phyloP scores from a whole-genome alignment of 1,140 invertebrate genomes.

The Drosophila simulans region DNA sequence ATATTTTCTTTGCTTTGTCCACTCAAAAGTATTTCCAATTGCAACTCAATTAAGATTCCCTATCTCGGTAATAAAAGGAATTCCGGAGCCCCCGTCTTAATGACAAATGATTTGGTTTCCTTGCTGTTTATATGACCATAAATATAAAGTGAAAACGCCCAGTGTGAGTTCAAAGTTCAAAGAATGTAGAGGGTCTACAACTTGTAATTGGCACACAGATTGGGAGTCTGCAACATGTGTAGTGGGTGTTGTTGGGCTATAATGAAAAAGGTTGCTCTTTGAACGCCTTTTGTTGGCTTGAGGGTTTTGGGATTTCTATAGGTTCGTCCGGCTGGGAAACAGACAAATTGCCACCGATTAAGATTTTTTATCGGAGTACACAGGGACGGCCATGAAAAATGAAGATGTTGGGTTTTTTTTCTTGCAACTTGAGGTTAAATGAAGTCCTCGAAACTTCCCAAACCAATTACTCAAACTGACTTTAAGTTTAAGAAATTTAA shows the following conservation, averaged over 20 bases:
- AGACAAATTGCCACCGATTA: slow-evolving; percentile 76
- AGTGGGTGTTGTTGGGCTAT: slow-evolving; percentile 31
- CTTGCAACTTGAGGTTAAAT: slow-evolving; percentile 7
- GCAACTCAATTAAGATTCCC: slow-evolving; percentile 77
- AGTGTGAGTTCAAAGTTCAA: slow-evolving; percentile 55
- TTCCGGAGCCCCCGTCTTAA: slow-evolving; percentile 42
- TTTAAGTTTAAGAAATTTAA: neutral
- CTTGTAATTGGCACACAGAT: slow-evolving; percentile 59
- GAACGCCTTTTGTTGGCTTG: slow-evolving; percentile 40
- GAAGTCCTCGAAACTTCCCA: slow-evolving; percentile 2
- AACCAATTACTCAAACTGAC: too few species aligned
- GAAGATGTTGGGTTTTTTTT: slow-evolving; percentile 40
- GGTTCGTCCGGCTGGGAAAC: slow-evolving; percentile 17
- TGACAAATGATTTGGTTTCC: slow-evolving; percentile 42
- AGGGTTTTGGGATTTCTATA: slow-evolving; percentile 31
- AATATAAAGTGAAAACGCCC: slow-evolving; percentile 8
- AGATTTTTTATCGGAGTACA: slow-evolving; percentile 68
- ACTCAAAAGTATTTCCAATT: slow-evolving; percentile 54
- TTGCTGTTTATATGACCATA: slow-evolving; percentile 16
- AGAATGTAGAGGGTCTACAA: slow-evolving; percentile 29
- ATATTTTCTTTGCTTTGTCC: slow-evolving; percentile 6
- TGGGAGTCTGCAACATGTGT: slow-evolving; percentile 32
- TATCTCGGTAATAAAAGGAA: slow-evolving; percentile 58
- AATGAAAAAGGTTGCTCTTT: slow-evolving; percentile 64
- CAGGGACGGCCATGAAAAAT: slow-evolving; percentile 46